phyloP scores from a whole-genome alignment of 1,140 invertebrate genomes.

The Drosophila sp. region DNA sequence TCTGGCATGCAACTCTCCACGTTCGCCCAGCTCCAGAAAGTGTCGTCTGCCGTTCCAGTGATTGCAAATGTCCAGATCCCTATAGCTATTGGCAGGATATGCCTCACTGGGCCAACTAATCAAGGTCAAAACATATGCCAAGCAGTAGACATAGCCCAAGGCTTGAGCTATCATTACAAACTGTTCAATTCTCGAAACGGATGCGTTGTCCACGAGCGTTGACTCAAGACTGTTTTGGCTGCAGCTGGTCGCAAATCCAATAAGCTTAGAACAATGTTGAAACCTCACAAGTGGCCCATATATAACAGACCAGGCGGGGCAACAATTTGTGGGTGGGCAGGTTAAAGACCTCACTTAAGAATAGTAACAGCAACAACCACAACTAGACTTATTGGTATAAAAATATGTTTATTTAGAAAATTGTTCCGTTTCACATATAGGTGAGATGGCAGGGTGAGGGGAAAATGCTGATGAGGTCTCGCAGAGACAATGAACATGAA shows the following conservation, averaged over 20 bases:
- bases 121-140: slow-evolving; percentile 57
- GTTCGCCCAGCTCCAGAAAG: slow-evolving; percentile 87
- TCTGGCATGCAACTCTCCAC: slow-evolving; percentile 86
- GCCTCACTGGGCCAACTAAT: slow-evolving; percentile 51
- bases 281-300: slow-evolving; percentile 64
- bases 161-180: slow-evolving; percentile 47
- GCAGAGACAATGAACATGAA: slow-evolving; percentile 73
- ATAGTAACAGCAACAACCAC: slow-evolving; percentile 5
- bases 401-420: slow-evolving; percentile 77
- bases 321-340: slow-evolving; percentile 37
- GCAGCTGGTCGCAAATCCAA: slow-evolving; percentile 64
- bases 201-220: slow-evolving; percentile 47
- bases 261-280: slow-evolving; percentile 52
- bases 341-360: slow-evolving; percentile 70
- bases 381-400: slow-evolving; percentile 52
- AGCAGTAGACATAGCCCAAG: slow-evolving; percentile 64
- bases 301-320: slow-evolving; percentile 28
- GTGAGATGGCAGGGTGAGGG: slow-evolving; percentile 6
- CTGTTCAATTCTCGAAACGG: slow-evolving; percentile 19
- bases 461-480: slow-evolving; percentile 46
- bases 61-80: slow-evolving; percentile 87
- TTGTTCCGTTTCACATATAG: slow-evolving; percentile 49
- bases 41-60: slow-evolving; percentile 86
- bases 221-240: slow-evolving; percentile 55
- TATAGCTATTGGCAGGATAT: slow-evolving; percentile 74